Evolutionary conservation across 2,888 invertebrate species (phyloP), one percentile per base, ranked within the genome.

Genomic region (Phyllotreta striolata): DNA sequence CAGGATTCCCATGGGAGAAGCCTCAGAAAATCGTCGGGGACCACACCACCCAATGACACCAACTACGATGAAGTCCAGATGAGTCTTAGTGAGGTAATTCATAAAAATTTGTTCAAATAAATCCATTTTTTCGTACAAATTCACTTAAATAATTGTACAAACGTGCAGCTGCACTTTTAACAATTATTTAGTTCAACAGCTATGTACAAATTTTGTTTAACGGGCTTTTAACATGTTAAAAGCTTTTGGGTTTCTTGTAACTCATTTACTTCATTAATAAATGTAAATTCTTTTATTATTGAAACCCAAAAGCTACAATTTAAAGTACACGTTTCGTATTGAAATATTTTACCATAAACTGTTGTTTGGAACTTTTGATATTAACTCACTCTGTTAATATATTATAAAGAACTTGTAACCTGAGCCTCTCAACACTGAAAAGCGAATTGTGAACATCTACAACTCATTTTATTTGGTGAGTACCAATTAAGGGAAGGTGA

Each of bases 1-100:
- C 75, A 77, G 77, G 77, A 74, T 60, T 41, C 63, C 46, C 55
- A 64, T 35, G 41, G 13, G 40, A 69, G 66, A 56, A 68, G 39
- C 52, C 61, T 63, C 66, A 69, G 67, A 54, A 72, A 71, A 64
- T 59, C 66, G 67, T 83, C 41, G 12, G 14, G 47, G 8, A 6
- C 56, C 84, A 58, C n/a, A n/a, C 62, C 85, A 49, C 86, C 52
- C n/a, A 68, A 73, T 46, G 74, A 89, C 77, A 88, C 86, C 64
- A 91, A 91, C 81, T 91, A 91, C 76, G 91, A 91, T 73, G 87
- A 89, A 72, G 89, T 91, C 67, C 89, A 89, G 79, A 91, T 91
- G 91, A 91, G 91, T 74, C 85, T 91, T 85, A 91, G 91, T 83
- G 91, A 84, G 83, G 84, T 83, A 83, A 81, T 40, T 41, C 9